Evolutionary conservation across 2,797 vertebrate species (phyloP), one percentile per base, ranked within the genome.

Genomic region (Typhlichthys eigenmanni): DNA sequence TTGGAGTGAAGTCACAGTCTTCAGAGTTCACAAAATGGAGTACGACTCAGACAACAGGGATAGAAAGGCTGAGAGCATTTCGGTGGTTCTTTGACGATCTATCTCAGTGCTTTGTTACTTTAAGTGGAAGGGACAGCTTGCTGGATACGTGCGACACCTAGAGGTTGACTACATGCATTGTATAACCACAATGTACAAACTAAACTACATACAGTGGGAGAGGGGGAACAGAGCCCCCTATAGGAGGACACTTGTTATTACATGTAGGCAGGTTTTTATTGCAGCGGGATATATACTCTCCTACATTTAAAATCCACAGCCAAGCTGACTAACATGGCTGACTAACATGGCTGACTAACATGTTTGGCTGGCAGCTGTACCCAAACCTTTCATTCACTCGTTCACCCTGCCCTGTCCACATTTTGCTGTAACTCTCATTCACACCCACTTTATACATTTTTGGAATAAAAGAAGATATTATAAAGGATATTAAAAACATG

Each of bases 121-220:
- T 78, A 69, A 68, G 38, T 3, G 43, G 49, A 50, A 13, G 11
- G 17, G 47, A 50, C n/a, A 59, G 58, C 55, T 13, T 58, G 17
- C 72, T 69, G 73, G 75, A 82, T 68, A 46, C 72, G 72, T 68
- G 76, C 76, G 84, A 85, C 84, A 86, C 75, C 85, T 88, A 85
- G 78, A 88, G 85, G 80, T 75, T 68, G 49, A 48, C 50, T 17
- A 2, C 62, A 69, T 61, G 56, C 64, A 78, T 72, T 87, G 80
- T 66, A 74, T 68, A 64, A 60, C 56, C 51, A 66, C 49, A 53
- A 63, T 24, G 55, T 50, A 34, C 24, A 34, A 17, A 6, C 12
- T 17, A 13, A 3, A 66, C 49, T 34, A 19, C 14, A 65, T 13
- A 19, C 17, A 58, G 16, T 51, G 49, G 10, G 24, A 14, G 62